These are phyloP conservation scores for Esox lucius DNA, from an alignment of 2,797 vertebrate genomes.

Conservation along the genomic window DNA sequence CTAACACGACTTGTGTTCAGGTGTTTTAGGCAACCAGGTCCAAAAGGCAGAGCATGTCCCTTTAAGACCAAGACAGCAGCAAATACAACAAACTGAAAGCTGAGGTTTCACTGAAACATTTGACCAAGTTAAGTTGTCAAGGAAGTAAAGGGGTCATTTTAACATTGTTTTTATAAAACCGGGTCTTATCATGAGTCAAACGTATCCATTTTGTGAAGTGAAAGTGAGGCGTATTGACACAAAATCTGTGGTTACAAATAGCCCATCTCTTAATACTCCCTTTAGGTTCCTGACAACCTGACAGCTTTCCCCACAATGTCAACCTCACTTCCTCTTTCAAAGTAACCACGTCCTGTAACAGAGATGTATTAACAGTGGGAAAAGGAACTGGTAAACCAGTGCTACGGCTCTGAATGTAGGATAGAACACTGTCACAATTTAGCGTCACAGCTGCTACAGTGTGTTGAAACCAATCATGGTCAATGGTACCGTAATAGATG, in stretches of 20 bases:
- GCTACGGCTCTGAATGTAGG: background rate
- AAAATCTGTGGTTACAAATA: background rate
- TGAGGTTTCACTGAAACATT: constrained; percentile 40
- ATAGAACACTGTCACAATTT: background rate
- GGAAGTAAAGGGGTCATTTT: constrained; percentile 1
- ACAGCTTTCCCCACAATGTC: constrained; percentile 35
- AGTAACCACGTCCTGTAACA: constrained; percentile 30
- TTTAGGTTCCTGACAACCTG: constrained; percentile 54
- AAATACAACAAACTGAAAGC: constrained; percentile 28
- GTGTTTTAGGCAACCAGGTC: constrained; percentile 71
- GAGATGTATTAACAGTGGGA: constrained; percentile 55
- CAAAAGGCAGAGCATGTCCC: constrained; percentile 23
- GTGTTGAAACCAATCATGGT: background rate
- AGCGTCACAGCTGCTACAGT: background rate
- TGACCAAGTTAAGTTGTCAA: constrained; percentile 59
- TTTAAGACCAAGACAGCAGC: constrained; percentile 38
- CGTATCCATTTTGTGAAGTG: background rate
- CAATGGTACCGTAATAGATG: background rate
- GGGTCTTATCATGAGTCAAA: background rate
- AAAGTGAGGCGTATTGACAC: background rate
- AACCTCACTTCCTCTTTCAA: constrained; percentile 26
- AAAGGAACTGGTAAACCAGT: constrained; percentile 42
- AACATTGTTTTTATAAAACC: background rate
- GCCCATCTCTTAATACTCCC: background rate
- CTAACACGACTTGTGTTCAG: constrained; percentile 23